Base-by-base conservation (phyloP, 1,140 invertebrate species). In the Ceratina japonica region DNA sequence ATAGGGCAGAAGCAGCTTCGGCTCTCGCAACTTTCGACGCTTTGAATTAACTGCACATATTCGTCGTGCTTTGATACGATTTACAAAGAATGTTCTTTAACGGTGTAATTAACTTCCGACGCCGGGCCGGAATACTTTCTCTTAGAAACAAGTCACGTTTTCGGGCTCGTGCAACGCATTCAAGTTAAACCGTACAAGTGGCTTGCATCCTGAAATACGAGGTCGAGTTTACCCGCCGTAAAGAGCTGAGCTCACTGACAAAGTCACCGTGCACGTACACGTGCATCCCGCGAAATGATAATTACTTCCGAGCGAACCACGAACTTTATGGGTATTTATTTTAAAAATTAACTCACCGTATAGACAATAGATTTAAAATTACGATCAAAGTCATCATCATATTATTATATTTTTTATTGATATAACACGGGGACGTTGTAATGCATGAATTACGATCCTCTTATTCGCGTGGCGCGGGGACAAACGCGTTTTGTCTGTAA, bases 31-130 rank as follows among this genome's bases (percentile, higher is more conserved):
- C 65, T 24, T 51, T 24, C 18, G 64, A 16, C 0, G 37, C 20
- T 65, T 49, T 51, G 16, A n/a, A 68, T 68, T 68, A 31, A 51
- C 65, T 22, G 44, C 37, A 68, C 24, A 31, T 31, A 31, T 31
- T 31, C 27, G 27, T 18, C 44, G 22, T 51, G 65, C 65, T 68
- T 51, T 68, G 65, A 68, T 68, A 20, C 20, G 44, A 68, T 68
- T 68, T 68, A 68, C 65, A 68, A 68, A 68, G 44, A 52, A 52
- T 52, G 22, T 68, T 51, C 22, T 49, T 68, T 68, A 68, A 68
- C 49, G 22, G 16, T 68, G 65, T 52, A 68, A 68, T 68, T 68
- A 68, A 68, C 65, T 68, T 68, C 49, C 31, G 16, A 20, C 5
- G 27, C n/a, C 27, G 20, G 20, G 37, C 5, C 4, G 37, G 20